These are phyloP conservation scores for Caloenas nicobarica DNA, from an alignment of 2,113 vertebrate species.

Conservation along the genomic window DNA sequence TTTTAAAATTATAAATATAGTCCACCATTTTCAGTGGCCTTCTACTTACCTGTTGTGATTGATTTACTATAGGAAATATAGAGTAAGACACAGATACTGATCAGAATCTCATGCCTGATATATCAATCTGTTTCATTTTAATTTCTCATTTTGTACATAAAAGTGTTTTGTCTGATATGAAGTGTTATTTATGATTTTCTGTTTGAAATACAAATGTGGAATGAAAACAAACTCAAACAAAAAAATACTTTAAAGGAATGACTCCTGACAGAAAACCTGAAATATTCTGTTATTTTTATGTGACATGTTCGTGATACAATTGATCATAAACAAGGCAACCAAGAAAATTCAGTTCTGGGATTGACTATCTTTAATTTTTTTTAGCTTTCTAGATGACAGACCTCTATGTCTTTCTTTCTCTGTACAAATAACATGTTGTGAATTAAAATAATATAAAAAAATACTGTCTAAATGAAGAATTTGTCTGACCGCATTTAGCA, in stretches of 20 bases:
- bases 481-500: not conserved
- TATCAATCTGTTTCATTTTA: not conserved
- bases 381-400: slow-evolving; percentile 2
- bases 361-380: not conserved
- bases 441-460: slow-evolving; percentile 8
- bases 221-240: not conserved
- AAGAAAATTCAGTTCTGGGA: not conserved
- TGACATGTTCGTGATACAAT: not conserved
- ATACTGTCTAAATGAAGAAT: not conserved
- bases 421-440: not conserved
- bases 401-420: not conserved
- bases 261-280: not conserved
- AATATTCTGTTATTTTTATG: slow-evolving; percentile 20
- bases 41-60: not conserved
- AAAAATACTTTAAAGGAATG: not conserved
- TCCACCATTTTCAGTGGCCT: not conserved
- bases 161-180: not conserved
- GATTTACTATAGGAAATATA: not conserved
- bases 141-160: not conserved
- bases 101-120: not conserved
- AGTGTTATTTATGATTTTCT: not conserved
- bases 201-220: not conserved
- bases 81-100: not conserved
- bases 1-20: not conserved
- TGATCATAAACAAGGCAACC: slow-evolving; percentile 4